A percentile compares a stretch with the other conserved stretches of the same genome.
phyloP scores from a whole-genome alignment of 1,140 invertebrate species.

The Euwallacea fornicatus region DNA sequence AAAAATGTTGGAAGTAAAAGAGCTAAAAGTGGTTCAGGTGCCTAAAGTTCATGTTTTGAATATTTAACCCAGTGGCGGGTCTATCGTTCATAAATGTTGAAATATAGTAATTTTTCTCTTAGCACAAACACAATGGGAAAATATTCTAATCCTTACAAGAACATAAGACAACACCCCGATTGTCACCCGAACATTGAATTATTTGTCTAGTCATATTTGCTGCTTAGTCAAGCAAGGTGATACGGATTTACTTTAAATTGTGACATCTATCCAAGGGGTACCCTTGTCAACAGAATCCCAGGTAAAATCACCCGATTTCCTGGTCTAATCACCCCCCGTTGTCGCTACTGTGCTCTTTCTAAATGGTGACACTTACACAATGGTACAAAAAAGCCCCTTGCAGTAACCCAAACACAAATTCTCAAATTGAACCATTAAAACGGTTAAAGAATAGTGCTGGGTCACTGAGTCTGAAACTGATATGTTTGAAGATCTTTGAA shows the following conservation, averaged over 20 bases:
- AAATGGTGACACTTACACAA: constrained; percentile 49
- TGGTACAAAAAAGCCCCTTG: constrained; percentile 43
- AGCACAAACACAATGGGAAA: too few species aligned
- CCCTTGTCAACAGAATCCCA: constrained; percentile 44
- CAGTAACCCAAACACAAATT: constrained; percentile 33
- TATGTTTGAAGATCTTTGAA: constrained; percentile 48
- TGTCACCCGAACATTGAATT: background rate
- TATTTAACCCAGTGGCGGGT: too few species aligned
- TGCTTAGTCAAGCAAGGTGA: constrained; percentile 15
- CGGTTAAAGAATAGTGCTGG: background rate
- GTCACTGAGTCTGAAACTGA: constrained; percentile 42
- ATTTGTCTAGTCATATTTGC: constrained; percentile 18
- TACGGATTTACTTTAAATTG: constrained; percentile 41
- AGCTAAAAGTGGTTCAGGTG: too few species aligned
- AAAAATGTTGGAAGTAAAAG: too few species aligned
- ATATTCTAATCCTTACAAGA: too few species aligned
- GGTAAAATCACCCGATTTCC: constrained; percentile 47
- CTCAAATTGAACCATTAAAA: background rate
- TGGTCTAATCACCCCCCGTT: constrained; percentile 44
- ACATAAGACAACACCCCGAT: too few species aligned
- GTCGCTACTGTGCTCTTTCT: constrained; percentile 45
- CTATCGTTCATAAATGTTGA: too few species aligned
- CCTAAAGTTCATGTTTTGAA: too few species aligned
- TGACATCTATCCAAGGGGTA: constrained; percentile 40
- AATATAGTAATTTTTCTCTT: too few species aligned